Conservation (phyloP, 2,797 vertebrate species). For the Decapterus maruadsi region DNA sequence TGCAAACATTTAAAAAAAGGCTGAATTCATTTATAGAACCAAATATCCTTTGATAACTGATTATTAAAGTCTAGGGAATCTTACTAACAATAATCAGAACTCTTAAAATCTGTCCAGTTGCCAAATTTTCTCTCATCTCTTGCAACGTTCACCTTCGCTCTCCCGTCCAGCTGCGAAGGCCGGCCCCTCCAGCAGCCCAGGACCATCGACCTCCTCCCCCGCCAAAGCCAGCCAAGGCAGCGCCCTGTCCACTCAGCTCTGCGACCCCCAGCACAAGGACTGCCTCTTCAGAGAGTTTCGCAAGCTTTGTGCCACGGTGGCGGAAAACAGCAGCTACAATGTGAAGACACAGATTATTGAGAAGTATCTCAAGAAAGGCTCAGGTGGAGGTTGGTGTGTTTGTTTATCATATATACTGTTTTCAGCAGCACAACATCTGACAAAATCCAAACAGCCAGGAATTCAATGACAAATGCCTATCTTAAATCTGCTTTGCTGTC, state of each 20-base stretch:
- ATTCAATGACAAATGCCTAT: neutral
- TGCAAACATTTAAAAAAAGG: neutral
- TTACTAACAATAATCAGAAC: neutral
- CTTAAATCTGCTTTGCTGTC: neutral
- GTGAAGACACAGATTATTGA: slow-evolving; percentile 96
- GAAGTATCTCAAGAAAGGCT: slow-evolving; percentile 93
- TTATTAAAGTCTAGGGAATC: neutral
- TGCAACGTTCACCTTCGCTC: neutral
- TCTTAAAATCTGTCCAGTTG: neutral
- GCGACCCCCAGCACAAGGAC: slow-evolving; percentile 94
- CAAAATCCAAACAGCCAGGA: neutral
- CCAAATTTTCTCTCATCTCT: neutral
- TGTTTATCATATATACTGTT: neutral
- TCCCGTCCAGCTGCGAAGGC: slow-evolving; percentile 82
- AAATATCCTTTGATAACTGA: neutral
- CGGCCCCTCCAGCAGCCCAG: slow-evolving; percentile 72
- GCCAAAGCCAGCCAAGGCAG: slow-evolving; percentile 75
- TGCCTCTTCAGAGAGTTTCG: slow-evolving; percentile 94
- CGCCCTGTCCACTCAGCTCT: slow-evolving; percentile 86
- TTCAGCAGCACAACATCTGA: neutral
- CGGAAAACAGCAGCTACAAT: slow-evolving; percentile 95
- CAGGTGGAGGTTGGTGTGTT: slow-evolving; percentile 87
- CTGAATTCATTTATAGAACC: too few species aligned
- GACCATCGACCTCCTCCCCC: slow-evolving; percentile 69
- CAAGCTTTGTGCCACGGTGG: slow-evolving; percentile 94